phyloP scores from a whole-genome alignment of 2,888 invertebrate genomes.

The Cerceris ruficornis region DNA sequence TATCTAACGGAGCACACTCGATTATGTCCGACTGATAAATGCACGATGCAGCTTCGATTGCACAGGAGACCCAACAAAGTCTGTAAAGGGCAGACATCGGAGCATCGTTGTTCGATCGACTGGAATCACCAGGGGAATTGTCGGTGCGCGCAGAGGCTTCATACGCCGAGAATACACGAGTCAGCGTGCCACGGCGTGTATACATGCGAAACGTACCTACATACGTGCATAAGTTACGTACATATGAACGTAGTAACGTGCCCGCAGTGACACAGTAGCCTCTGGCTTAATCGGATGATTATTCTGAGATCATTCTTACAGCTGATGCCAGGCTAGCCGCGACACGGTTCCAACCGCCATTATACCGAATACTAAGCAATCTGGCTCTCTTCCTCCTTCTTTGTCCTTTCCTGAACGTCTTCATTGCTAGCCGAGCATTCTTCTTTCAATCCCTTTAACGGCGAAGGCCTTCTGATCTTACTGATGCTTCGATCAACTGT shows the following conservation, averaged over 20 bases:
- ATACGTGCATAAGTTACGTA: constrained; percentile 31
- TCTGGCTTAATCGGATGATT: constrained; percentile 78
- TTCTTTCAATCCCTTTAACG: too few relatives aligned
- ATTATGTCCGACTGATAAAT: background rate
- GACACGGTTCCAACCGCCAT: constrained; percentile 55
- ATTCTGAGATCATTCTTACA: constrained; percentile 78
- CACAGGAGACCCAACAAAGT: constrained; percentile 19
- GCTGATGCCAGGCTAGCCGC: constrained; percentile 56
- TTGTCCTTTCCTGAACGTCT: constrained; percentile 12
- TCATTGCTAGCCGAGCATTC: too few relatives aligned
- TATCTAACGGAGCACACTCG: background rate
- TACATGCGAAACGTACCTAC: too few relatives aligned
- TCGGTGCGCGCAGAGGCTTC: constrained; percentile 3
- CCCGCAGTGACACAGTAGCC: constrained; percentile 71
- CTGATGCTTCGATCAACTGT: too few relatives aligned
- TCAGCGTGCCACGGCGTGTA: too few relatives aligned
- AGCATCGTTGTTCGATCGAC: constrained; percentile 36
- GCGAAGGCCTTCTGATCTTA: too few relatives aligned
- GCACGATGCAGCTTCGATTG: background rate
- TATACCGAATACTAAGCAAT: constrained; percentile 46
- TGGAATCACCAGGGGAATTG: constrained; percentile 28
- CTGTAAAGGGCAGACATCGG: constrained; percentile 12
- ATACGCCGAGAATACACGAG: too few relatives aligned
- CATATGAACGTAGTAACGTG: constrained; percentile 55
- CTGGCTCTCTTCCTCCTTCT: constrained; percentile 28